Evolutionary conservation across 1,140 invertebrate species (phyloP), one percentile per base, ranked within the genome.

Genomic region (Heterodera carotae): DNA sequence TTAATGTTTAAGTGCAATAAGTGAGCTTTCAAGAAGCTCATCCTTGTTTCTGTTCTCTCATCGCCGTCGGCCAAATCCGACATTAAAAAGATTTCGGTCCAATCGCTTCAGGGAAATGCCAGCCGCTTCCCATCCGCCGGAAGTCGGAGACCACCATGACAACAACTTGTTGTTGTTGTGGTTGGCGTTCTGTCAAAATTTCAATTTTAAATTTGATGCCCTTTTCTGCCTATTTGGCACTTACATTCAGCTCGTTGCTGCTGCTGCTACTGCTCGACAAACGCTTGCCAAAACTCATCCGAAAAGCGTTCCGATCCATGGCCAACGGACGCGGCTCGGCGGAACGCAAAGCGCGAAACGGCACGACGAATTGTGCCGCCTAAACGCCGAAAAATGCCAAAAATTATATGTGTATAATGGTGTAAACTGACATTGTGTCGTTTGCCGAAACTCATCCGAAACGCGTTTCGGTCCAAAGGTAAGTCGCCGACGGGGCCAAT

Each of bases 251-350:
- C 22, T 62, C 62, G 31, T 53, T 60, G 70, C 25, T 25, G 8
- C 39, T 8, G 31, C 59, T 5, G 43, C 27, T 27, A 53, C 39
- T 66, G 48, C 12, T 22, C 48, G 36, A 4, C 39, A 22, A 34
- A 29, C 68, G 62, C 69, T 77, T 78, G 31, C 77, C 77, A 27
- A 78, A 78, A 60, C 77, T 78, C 77, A 78, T 78, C 48, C 77
- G 29, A 33, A 78, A 78, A 22, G 77, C 71, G 59, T 78, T 78
- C 29, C 69, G 66, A 53, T 78, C 77, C 25, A 78, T 75, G 27
- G 8, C 29, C 62, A 34, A 34, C 22, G n/a, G 48, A 56, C 48
- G 29, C 29, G 62, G 29, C 3, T 12, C 18, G 48, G 39, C 6
- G 12, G 48, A 56, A 56, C 48, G 48, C 5, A 56, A 4, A 12